Base-by-base conservation (phyloP, 2,888 invertebrate species). In the Campoplex nolae region DNA sequence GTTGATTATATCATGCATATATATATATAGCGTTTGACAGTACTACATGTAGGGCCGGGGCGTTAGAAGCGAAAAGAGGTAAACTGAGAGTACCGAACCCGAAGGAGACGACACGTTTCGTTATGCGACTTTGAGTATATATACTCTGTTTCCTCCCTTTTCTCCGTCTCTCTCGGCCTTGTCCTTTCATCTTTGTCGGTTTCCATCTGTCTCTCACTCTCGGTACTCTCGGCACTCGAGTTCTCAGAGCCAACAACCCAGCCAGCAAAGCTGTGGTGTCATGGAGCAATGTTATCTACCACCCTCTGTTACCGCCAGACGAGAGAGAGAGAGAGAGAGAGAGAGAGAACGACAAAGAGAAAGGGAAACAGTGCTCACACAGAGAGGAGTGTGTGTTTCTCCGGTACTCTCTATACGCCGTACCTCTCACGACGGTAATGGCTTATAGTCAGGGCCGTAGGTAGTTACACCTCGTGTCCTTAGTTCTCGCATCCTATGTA, bases 231-330 rank as follows among this genome's bases (percentile, higher is more conserved):
- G 76, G 80, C 84, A 85, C 83, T 85, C 86, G 81, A 70, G 45
- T 45, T 45, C 45, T 45, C 45, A 11, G 78, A 68, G 51, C 79
- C 85, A 92, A 91, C 92, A 93, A 92, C 93, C 84, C 77, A 83
- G 58, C 71, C 76, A 78, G 78, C 82, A 54, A 56, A 75, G 78
- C 92, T 89, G 89, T 88, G 91, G 93, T 93, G 93, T 93, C 93
- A 92, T 91, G 92, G 91, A 92, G 92, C 92, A 92, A 92, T 93
- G 93, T 93, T 93, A 93, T 92, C 94, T 92, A 92, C 93, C 93
- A 93, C 93, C 93, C 92, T 62, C 16, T 86, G 70, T 77, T 81
- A 77, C 86, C 89, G 90, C 87, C 91, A 91, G 92, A 92, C 91
- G 85, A 89, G 90, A 89, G 86, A 83, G 87, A n/a, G 81, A 75